phyloP scores from a whole-genome alignment of 2,113 vertebrate species.

The Atlantisia rogersi region DNA sequence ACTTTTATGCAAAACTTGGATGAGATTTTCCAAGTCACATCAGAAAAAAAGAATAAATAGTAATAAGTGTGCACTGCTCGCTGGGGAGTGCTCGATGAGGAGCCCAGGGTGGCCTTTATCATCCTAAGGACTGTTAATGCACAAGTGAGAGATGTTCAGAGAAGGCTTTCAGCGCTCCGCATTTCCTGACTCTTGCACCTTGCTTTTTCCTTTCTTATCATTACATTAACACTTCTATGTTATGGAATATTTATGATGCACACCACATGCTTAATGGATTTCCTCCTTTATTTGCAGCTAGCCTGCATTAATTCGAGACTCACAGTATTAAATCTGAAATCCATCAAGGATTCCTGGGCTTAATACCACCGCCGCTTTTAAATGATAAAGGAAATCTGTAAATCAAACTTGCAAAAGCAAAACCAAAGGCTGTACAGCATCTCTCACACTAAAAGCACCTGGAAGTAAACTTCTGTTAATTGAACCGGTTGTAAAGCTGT shows the following conservation, averaged over 20 bases:
- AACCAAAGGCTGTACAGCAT: not conserved
- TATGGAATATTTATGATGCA: conserved; percentile 58
- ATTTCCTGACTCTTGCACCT: not conserved
- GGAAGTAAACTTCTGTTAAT: not conserved
- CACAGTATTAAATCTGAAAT: conserved; percentile 19
- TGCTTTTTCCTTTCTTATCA: not conserved
- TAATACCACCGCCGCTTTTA: not conserved
- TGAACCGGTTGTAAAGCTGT: not conserved
- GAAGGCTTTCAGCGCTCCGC: not conserved
- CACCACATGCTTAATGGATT: conserved; percentile 38
- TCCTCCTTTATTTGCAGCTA: conserved; percentile 28
- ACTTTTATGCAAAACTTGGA: not conserved
- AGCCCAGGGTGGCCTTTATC: not conserved
- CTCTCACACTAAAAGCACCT: not conserved
- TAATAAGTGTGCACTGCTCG: rapidly evolving
- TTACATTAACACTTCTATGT: not conserved
- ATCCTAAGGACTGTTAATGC: not conserved
- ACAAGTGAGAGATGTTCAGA: not conserved
- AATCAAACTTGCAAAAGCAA: conserved; percentile 8
- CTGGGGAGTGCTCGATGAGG: not conserved
- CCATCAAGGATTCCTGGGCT: conserved; percentile 22
- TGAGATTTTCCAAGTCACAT: not conserved
- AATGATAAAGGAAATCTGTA: conserved; percentile 28
- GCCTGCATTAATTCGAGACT: conserved; percentile 18
- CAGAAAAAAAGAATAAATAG: not conserved